Percentiles rank a stretch among this genome's conserved stretches.
Conservation (phyloP, 2,797 vertebrate genomes). For the Chelon auratus region DNA sequence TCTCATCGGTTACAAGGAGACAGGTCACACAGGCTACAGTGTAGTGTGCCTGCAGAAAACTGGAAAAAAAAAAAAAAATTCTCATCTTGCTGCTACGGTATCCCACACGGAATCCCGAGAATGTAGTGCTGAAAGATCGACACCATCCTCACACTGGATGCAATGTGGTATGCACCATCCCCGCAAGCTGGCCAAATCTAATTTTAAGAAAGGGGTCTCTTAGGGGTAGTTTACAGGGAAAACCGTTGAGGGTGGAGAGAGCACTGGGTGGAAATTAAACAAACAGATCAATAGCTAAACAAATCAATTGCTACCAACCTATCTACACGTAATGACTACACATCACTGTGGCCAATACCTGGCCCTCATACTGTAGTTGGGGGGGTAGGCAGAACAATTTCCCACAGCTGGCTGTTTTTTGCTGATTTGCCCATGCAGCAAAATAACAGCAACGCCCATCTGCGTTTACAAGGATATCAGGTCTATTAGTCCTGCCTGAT, state of each 20-base stretch:
- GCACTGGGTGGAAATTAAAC: conserved; percentile 52
- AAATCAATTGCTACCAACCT: conserved; percentile 67
- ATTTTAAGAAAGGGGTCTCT: conserved; percentile 54
- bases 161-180: conserved; percentile 49
- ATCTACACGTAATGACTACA: conserved; percentile 40
- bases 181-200: conserved; percentile 28
- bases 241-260: conserved; percentile 37
- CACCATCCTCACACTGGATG: conserved; percentile 46
- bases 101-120: conserved; percentile 52
- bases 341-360: conserved; percentile 28
- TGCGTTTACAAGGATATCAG: conserved; percentile 64
- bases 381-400: conserved; percentile 24
- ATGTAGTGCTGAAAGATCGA: conserved; percentile 65
- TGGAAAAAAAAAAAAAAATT: conserved; percentile 22
- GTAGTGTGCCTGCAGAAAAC: conserved; percentile 43
- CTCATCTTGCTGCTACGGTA: conserved; percentile 44
- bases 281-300: conserved; percentile 75
- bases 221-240: conserved; percentile 39
- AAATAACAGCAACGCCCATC: conserved; percentile 61
- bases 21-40: conserved; percentile 53
- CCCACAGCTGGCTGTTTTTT: conserved; percentile 35
- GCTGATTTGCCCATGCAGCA: conserved; percentile 64
- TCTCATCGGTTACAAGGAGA: conserved; percentile 71
- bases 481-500: conserved; percentile 38
- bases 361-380: conserved; percentile 22